These are phyloP conservation scores for Meandrusa payeni DNA, from an alignment of 2,888 invertebrate genomes.

Conservation along the genomic window DNA sequence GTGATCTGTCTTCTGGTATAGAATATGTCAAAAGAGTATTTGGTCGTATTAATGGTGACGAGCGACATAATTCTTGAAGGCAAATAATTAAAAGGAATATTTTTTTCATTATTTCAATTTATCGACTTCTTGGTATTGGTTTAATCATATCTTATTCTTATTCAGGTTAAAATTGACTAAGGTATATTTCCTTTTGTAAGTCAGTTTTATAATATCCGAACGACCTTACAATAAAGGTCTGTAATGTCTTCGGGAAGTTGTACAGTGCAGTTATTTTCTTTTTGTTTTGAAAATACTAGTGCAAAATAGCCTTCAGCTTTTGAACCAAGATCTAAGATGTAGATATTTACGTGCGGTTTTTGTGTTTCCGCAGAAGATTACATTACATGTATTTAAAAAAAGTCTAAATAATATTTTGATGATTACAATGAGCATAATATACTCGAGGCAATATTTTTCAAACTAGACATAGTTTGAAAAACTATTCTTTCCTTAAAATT, in stretches of 20 bases:
- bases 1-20: slow-evolving; percentile 45
- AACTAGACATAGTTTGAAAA: no score
- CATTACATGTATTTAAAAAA: no score
- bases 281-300: not conserved
- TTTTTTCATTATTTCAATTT: slow-evolving; percentile 22
- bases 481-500: no score
- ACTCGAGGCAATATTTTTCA: no score
- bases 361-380: no score
- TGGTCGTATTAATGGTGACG: slow-evolving; percentile 22
- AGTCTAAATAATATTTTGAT: no score
- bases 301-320: not conserved
- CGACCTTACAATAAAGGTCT: slow-evolving; percentile 63
- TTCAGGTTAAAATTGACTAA: slow-evolving; percentile 43
- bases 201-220: slow-evolving; percentile 62
- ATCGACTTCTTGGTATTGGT: slow-evolving; percentile 28
- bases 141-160: slow-evolving; percentile 40
- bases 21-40: slow-evolving; percentile 44
- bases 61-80: slow-evolving; percentile 2
- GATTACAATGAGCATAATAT: no score
- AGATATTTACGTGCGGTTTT: no score
- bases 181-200: slow-evolving; percentile 49
- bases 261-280: slow-evolving; percentile 17
- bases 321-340: no score
- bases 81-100: slow-evolving; percentile 13
- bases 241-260: slow-evolving; percentile 32